Evolutionary conservation across 2,797 vertebrate genomes (phyloP), one percentile per base, ranked within the genome.

Genomic region (Protosalanx chinensis): DNA sequence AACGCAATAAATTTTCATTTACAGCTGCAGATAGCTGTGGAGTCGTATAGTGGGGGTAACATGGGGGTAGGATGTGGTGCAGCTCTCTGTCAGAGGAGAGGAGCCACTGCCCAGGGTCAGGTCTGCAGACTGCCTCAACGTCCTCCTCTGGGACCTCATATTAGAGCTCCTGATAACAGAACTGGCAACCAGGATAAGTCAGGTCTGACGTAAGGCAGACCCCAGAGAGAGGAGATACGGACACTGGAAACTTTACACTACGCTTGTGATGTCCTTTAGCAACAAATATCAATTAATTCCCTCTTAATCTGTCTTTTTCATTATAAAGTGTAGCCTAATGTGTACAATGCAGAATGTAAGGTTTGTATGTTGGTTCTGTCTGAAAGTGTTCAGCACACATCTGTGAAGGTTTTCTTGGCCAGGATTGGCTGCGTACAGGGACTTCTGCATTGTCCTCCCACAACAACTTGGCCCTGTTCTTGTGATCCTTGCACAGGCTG

Each of bases 1-100:
- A 90, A 85, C 80, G 72, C 79, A 81, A 91, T 92, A 91, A 88
- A 91, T 92, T 94, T 92, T 91, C 89, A 93, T 94, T 89, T 91
- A 81, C 78, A 82, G 87, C 85, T 90, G 84, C 85, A 89, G 88
- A 90, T 88, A 82, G 90, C 88, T 86, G 82, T 84, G 46, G 76
- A 84, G 81, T 60, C 67, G 59, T 70, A 51, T 67, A 68, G 70
- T 37, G 68, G 71, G 67, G 81, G 73, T 27, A 69, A 71, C 81
- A 66, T 68, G 75, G 72, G 23, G 23, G 23, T 27, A 79, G 77
- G 82, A 86, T 73, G 83, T 71, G 35, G 71, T 76, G n/a, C 78
- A 30, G 32, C 70, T 69, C 73, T 72, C 60, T 74, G 79, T 79
- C 6, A 29, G 4, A 7, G 12, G 67, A 5, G 30, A 30, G 72